Evolutionary conservation across 2,888 invertebrate genomes (phyloP).

Genomic region (Allolobophora icterica): DNA sequence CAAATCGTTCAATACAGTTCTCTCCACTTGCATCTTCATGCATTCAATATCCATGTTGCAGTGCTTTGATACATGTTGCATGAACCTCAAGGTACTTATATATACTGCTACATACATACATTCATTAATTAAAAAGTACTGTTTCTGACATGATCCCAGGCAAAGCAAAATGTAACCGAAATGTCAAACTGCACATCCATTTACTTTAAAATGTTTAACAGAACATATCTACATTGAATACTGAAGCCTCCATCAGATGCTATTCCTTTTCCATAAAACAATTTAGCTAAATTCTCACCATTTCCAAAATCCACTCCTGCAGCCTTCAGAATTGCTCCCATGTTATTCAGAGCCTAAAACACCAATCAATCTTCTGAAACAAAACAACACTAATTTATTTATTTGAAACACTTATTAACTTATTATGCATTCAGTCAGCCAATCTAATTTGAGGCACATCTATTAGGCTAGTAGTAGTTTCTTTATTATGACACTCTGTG

Average conservation of each 20-base stretch:
- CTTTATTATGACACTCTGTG: too few species aligned
- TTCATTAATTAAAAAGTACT: background rate
- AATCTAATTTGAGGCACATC: background rate
- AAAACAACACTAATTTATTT: background rate
- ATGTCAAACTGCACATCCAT: too few species aligned
- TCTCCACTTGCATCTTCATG: background rate
- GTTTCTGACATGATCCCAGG: background rate
- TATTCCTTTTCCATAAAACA: background rate
- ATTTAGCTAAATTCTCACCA: slow-evolving; percentile 53
- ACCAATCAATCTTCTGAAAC: background rate
- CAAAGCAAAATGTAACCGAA: background rate
- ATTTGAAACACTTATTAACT: background rate
- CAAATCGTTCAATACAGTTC: background rate
- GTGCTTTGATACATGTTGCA: background rate
- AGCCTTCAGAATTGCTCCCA: slow-evolving; percentile 78
- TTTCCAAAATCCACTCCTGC: slow-evolving; percentile 66
- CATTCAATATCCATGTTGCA: background rate
- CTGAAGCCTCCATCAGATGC: background rate
- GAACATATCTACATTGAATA: background rate
- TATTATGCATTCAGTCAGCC: background rate
- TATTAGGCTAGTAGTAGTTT: too few species aligned
- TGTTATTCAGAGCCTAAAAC: slow-evolving; percentile 75
- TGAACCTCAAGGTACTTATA: background rate
- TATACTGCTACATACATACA: background rate
- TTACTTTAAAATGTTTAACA: too few species aligned